Base-by-base conservation (phyloP, 2,113 vertebrate species). In the Fregata magnificens region DNA sequence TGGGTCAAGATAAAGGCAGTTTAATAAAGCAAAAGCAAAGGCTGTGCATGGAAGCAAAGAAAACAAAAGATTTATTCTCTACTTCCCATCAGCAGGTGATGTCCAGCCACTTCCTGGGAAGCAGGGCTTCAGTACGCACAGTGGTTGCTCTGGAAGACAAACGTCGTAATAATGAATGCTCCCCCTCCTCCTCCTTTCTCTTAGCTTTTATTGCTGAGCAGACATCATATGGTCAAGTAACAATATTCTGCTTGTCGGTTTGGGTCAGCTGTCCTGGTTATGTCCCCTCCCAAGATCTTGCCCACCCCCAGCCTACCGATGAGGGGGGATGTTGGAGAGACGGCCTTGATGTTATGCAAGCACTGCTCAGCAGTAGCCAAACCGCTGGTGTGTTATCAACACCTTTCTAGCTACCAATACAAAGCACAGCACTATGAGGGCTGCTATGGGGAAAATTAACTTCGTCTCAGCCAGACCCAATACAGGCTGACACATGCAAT, bases 121-220 rank as follows among this genome's bases (percentile, higher is more conserved):
- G 56, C 6, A 22, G 32, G 32, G 32, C 20, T 58, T 58, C 55
- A 34, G 58, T 36, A 59, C 4, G 4, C 2, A 4, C 16, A 24
- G 21, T 6, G 9, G 34, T 59, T n/a, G 34, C 56, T 59, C 21
- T 3, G 6, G 34, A 59, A n/a, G 9, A n/a, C 34, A n/a, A 34
- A 34, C 0, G 7, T 10, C 6, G 1, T n/a, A n/a, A n/a, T 24
- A 59, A 59, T 3, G 3, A 59, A 36, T 36, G 58, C 6, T 2
- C 18, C 34, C 14, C 34, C 5, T 16, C 52, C 52, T 52, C 6
- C 13, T 15, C 34, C 13, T 36, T 59, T 16, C 58, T 59, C 14
- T 59, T 36, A 16, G 21, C 21, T 36, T 36, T 59, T 59, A 59
- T 59, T 36, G 34, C 34, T 36, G 34, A 36, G 21, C 21, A 24